These are phyloP conservation scores for Conger conger DNA, from an alignment of 2,113 vertebrate genomes.

Conservation along the genomic window DNA sequence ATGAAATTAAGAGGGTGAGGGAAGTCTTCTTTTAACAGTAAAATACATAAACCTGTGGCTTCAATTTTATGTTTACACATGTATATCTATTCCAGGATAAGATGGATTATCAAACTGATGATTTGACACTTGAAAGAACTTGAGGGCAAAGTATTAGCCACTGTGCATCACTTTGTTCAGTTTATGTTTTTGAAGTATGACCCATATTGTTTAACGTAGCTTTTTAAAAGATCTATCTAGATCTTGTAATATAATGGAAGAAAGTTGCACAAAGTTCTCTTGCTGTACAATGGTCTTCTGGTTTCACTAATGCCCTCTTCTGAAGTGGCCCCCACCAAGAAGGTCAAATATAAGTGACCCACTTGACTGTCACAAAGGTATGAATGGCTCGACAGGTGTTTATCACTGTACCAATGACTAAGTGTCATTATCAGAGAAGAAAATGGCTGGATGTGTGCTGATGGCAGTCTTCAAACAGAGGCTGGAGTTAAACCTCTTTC, in stretches of 20 bases:
- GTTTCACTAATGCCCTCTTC: neutral
- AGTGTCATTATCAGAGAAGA: neutral
- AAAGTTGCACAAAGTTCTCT: too few relatives aligned
- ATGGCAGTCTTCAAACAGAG: neutral
- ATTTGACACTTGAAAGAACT: neutral
- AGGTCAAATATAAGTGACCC: neutral
- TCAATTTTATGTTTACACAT: neutral
- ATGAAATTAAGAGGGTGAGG: conserved; percentile 15
- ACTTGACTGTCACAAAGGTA: neutral
- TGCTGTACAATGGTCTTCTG: neutral
- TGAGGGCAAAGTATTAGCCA: too few relatives aligned
- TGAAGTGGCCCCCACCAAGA: neutral
- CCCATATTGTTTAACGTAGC: neutral
- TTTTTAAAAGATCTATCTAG: too few relatives aligned
- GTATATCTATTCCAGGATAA: neutral
- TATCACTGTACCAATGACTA: neutral
- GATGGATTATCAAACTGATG: neutral
- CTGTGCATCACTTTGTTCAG: too few relatives aligned
- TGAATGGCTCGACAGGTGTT: neutral
- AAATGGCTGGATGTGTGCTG: neutral
- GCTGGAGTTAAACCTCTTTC: neutral
- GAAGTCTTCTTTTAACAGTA: neutral
- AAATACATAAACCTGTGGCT: neutral
- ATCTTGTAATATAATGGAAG: too few relatives aligned
- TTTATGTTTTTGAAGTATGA: too few relatives aligned